Evolutionary conservation across 1,140 invertebrate species (phyloP), one percentile per base, ranked within the genome.

Genomic region (Venturia canescens): DNA sequence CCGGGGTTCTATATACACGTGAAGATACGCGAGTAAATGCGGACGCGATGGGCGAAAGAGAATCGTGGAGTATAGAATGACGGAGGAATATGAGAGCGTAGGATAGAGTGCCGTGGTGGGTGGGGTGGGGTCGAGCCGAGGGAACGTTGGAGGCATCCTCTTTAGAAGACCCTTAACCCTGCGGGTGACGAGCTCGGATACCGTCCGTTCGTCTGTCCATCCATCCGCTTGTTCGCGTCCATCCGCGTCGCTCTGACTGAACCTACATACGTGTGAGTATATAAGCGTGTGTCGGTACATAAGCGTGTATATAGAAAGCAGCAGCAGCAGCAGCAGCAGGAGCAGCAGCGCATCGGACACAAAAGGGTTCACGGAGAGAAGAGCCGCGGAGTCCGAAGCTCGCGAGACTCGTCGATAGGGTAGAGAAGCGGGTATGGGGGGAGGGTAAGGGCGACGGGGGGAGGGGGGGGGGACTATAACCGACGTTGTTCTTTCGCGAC

Each of bases 141-240:
- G 70, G 84, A 78, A 27, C 23, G 18, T 29, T 29, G n/a, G 74
- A 82, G 76, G 48, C 80, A 83, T 87, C 87, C 88, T 90, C 85
- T 89, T 89, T 86, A 85, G 85, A 86, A 88, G 89, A 89, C 89
- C 89, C 87, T 89, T 89, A 90, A 90, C 88, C 88, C 89, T 89
- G 88, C 88, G 89, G 89, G 89, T 89, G 89, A 89, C 88, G 89
- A 86, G 87, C 86, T 84, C 85, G 88, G 86, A 83, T 82, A 71
- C 84, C 84, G 79, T 84, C 82, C 78, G 75, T 79, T 80, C 23
- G 78, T 23, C 27, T 29, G 80, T 69, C 44, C 34, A 26, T 72
- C 27, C 34, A 23, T 76, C 31, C 53, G 26, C 57, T 31, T 26
- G 72, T 50, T 16, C 38, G 15, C 18, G 48, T 18, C 48, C 18